Base-by-base conservation (phyloP, 2,797 vertebrate genomes). In the Etheostoma nigrum region DNA sequence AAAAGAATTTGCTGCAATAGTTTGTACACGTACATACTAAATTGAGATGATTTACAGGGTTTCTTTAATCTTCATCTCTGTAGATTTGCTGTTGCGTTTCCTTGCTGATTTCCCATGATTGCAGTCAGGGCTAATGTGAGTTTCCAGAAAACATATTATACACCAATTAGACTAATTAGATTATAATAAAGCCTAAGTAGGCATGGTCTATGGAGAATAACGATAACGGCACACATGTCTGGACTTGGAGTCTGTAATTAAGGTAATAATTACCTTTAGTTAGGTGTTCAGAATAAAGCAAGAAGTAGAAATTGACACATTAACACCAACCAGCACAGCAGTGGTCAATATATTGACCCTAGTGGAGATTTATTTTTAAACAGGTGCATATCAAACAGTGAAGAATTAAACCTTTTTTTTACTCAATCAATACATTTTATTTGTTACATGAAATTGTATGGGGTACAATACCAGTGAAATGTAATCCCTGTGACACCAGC, bases 91-190 rank as follows among this genome's bases (percentile, higher is more conserved):
- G 21, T 19, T 71, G 42, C 9, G 13, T 33, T 59, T 76, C 33
- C 8, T 19, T 27, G 12, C 18, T 47, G 27, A 58, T 55, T 65
- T 62, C 44, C 19, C 33, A 54, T 51, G 23, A 73, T 42, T 70
- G 25, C 14, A 13, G 30, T 52, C 48, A 19, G 4, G 19, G 8
- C 33, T 40, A 66, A 48, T 63, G 21, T 59, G 27, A 11, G 23
- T 15, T 1, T 57, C 5, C 30, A 59, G 47, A 40, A 30, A 59
- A 2, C 6, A n/a, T 47, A 68, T 72, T 55, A 52, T 21, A 36
- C 44, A 75, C 33, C 59, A 75, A 62, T 81, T 78, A 64, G 4
- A 55, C 63, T 71, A 76, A 80, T 68, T 76, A 3, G 12, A 71
- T 51, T 71, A 40, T 40, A 40, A 40, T 40, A 40, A 40, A 40